These are phyloP conservation scores for Epinotia ramella DNA, from an alignment of 2,888 invertebrate genomes.

Conservation along the genomic window DNA sequence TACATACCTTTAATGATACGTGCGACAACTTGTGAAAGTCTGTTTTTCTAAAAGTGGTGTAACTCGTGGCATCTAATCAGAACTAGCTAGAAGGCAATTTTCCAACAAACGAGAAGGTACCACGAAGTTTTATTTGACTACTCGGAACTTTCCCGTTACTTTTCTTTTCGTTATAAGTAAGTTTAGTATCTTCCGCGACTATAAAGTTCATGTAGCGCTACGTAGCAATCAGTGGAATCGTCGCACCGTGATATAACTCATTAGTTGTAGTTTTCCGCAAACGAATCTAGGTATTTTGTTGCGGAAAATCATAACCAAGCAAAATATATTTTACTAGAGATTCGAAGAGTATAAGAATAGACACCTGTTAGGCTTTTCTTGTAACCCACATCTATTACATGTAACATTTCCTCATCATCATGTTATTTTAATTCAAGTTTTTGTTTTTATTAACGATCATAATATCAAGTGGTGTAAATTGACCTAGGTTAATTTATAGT, in stretches of 20 bases:
- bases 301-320: not conserved
- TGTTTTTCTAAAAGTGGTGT: not conserved
- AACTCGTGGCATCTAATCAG: not conserved
- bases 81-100: slow-evolving; percentile 14
- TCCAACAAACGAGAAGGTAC: not conserved
- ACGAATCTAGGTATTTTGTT: slow-evolving; percentile 6
- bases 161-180: slow-evolving; percentile 25
- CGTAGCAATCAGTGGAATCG: slow-evolving; percentile 30
- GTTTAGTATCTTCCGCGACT: slow-evolving; percentile 29
- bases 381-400: not conserved
- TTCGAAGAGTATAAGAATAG: not conserved
- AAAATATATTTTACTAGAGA: not conserved
- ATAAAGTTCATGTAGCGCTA: slow-evolving; percentile 25
- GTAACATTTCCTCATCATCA: not conserved
- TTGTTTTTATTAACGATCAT: too few relatives aligned
- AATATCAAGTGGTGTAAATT: too few relatives aligned
- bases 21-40: not conserved
- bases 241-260: slow-evolving; percentile 22
- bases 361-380: not conserved
- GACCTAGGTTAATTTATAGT: too few relatives aligned
- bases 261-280: slow-evolving; percentile 22
- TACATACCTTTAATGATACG: too few relatives aligned
- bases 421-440: too few relatives aligned
- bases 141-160: slow-evolving; percentile 19
- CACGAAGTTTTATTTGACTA: slow-evolving; percentile 4